phyloP scores from a whole-genome alignment of 2,797 vertebrate species.

The Gallinago nigripennis region DNA sequence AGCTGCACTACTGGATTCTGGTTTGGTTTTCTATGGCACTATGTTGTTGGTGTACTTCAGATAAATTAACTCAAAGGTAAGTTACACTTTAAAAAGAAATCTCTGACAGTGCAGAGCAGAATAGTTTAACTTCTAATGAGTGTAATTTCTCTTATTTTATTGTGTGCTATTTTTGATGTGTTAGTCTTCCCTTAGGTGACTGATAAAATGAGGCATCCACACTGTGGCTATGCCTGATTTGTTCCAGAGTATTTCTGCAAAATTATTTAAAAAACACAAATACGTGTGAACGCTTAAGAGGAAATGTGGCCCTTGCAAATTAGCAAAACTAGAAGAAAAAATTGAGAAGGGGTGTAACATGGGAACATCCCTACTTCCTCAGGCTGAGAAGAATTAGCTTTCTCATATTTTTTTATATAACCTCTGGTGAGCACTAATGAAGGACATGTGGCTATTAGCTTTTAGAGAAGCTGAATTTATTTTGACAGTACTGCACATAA shows the following conservation, averaged over 20 bases:
- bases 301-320: neutral
- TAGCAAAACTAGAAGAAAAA: neutral
- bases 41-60: slow-evolving; percentile 8
- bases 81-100: neutral
- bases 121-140: neutral
- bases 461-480: neutral
- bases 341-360: neutral
- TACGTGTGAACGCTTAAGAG: neutral
- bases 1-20: neutral
- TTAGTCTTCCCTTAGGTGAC: neutral
- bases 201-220: neutral
- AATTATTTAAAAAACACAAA: neutral
- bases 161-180: neutral
- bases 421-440: neutral
- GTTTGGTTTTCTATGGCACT: slow-evolving; percentile 23
- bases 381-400: neutral
- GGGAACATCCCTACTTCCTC: neutral
- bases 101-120: neutral
- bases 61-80: slow-evolving; percentile 10
- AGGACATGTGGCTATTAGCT: neutral
- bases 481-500: neutral
- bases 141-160: neutral
- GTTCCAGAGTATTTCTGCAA: neutral
- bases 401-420: neutral
- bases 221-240: neutral